Evolutionary conservation across 2,113 vertebrate genomes (phyloP).

Genomic region (Thalassoma bifasciatum): DNA sequence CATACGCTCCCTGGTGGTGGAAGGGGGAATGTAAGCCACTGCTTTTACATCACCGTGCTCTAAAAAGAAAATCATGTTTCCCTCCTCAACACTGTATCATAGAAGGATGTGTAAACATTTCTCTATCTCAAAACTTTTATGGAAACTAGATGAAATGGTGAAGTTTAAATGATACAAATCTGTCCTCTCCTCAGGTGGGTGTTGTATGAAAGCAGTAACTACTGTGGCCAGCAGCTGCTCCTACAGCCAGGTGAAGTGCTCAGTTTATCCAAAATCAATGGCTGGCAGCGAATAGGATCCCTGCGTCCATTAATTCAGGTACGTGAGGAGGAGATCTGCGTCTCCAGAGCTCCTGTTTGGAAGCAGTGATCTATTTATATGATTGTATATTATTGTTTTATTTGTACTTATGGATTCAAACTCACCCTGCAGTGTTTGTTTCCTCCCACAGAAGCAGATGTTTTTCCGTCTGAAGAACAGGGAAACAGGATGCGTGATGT

Average conservation of each 20-base stretch:
- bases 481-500: slow-evolving; percentile 87
- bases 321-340: slow-evolving; percentile 12
- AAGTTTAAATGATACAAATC: too few species aligned
- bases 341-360: too few species aligned
- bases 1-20: slow-evolving; percentile 89
- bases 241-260: slow-evolving; percentile 85
- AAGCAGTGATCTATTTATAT: too few species aligned
- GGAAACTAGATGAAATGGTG: too few species aligned
- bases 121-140: too few species aligned
- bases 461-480: slow-evolving; percentile 91
- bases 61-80: too few species aligned
- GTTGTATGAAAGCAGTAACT: slow-evolving; percentile 89
- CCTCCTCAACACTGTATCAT: too few species aligned
- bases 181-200: slow-evolving; percentile 86
- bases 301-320: slow-evolving; percentile 93
- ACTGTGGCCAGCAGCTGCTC: slow-evolving; percentile 90
- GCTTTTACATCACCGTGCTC: too few species aligned
- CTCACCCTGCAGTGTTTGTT: background rate
- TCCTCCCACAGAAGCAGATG: slow-evolving; percentile 84
- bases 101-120: too few species aligned
- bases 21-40: slow-evolving; percentile 87
- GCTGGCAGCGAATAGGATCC: slow-evolving; percentile 89
- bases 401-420: background rate
- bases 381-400: too few species aligned
- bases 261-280: slow-evolving; percentile 84